Evolutionary conservation across 2,113 vertebrate species (phyloP), one percentile per base, ranked within the genome.

Genomic region (Chamaetylas fuelleborni): DNA sequence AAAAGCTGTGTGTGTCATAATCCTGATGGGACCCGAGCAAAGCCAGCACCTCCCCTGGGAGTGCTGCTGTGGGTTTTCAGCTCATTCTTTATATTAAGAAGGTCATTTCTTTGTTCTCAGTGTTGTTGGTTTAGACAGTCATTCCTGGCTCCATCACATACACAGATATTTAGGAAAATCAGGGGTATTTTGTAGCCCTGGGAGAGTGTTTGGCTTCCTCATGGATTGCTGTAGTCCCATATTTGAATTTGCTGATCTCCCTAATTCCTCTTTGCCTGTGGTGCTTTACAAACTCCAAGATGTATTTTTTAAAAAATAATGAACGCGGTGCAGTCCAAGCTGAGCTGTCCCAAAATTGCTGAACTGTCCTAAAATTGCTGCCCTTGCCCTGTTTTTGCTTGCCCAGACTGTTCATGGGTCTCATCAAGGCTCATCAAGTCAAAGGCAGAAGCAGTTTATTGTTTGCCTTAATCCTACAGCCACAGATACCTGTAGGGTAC

Each of bases 81-180:
- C 73, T 78, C 19, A 0, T 73, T 42, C 67, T 84, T 64, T 67
- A 45, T 45, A n/a, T 74, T 38, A 45, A 45, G 74, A 20, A 96
- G 79, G 88, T 77, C 2, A 3, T 86, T 77, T 62, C 88, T 95
- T 90, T 94, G 88, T 92, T 95, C 81, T 71, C 40, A 0, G 20
- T 31, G 65, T 15, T 1, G 1, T 42, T 23, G 20, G 19, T 38
- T 71, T 47, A 45, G 74, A 14, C 2, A 1, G 19, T 12, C 3
- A 16, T 14, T 77, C 43, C 48, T 16, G 38, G 18, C 34, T 87
- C 31, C 5, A 2, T 43, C 40, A 2, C 12, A 12, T 6, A 11
- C 2, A 3, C 11, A 6, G 25, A 18, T 77, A 33, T 14, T 82
- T 16, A 34, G 45, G 65, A 54, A 86, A 86, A 42, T 4, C 36